Evolutionary conservation across 2,888 invertebrate species (phyloP), one percentile per base, ranked within the genome.

Genomic region (Quadroppia sp.): DNA sequence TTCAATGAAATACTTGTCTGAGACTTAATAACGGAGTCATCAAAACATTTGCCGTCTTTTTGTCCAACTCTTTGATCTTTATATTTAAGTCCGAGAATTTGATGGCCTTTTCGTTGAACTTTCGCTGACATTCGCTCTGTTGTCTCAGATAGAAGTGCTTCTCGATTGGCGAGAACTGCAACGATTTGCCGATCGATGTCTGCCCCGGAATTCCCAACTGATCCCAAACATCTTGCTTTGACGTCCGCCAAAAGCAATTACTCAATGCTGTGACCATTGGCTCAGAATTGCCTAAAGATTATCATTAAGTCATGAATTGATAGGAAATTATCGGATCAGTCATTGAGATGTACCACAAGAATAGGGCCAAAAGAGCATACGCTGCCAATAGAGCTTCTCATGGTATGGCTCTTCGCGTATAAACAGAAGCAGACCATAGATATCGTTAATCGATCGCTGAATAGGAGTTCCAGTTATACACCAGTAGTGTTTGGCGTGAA

Each of bases 401-500:
- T 82, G 82, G 78, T 85, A 87, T 0, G 88, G 88, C 72, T 85
- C 83, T 40, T 87, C 81, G 75, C 86, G 85, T 36, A 89, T 82
- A 80, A 88, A 89, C 69, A 86, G 81, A 45, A 88, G 80, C 74
- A 89, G 80, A 1, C 88, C 88, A 80, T 83, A 84, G 45, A 87
- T 79, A 82, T 87, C 86, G 79, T 85, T 83, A 23, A 87, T 81
- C 25, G 84, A 83, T 73, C 85, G 85, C 79, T 88, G 87, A 70
- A 89, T 84, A 0, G 89, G 89, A 0, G 90, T 91, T 28, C 91
- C 91, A 4, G 90, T 90, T 0, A 89, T 85, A 17, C 88, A 88
- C 91, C 91, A 91, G 67, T 88, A 85, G 82, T 89, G 87, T 1
- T 86, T 81, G 11, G 88, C 86, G 76, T 80, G 79, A 53, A 89